Evolutionary conservation across 2,888 invertebrate genomes (phyloP).

Genomic region (Drosophila pullipes): DNA sequence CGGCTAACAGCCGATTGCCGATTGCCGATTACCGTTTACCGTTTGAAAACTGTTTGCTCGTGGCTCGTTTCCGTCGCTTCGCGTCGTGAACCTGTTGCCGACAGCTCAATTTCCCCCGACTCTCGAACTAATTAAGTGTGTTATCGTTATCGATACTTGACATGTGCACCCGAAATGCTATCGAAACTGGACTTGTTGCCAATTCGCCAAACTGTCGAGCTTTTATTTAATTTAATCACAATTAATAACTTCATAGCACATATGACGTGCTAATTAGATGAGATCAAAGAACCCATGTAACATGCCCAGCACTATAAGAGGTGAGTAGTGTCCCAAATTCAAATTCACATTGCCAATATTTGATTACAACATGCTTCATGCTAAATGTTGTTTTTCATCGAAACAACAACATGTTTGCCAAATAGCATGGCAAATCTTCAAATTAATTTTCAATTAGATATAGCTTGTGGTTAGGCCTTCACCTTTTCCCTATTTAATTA

Average conservation of each 20-base stretch:
- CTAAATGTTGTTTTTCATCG: conserved; percentile 20
- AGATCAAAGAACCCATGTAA: conserved; percentile 65
- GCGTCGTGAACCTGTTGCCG: conserved; percentile 19
- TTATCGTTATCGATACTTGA: conserved; percentile 36
- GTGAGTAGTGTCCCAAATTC: conserved; percentile 75
- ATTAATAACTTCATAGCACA: not conserved
- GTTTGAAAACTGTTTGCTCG: conserved; percentile 66
- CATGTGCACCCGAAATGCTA: conserved; percentile 37
- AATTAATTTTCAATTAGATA: conserved; percentile 36
- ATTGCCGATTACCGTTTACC: conserved; percentile 36
- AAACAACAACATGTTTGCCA: conserved; percentile 27
- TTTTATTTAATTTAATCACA: not conserved
- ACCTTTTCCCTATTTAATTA: conserved; percentile 32
- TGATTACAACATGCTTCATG: not conserved
- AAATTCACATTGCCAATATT: not conserved
- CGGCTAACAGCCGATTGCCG: conserved; percentile 53
- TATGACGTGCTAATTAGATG: conserved; percentile 50
- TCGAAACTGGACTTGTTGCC: conserved; percentile 6
- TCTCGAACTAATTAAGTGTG: conserved; percentile 49
- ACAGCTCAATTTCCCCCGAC: conserved; percentile 1
- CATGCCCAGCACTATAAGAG: conserved; percentile 85
- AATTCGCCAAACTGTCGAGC: not conserved
- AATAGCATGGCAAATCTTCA: conserved; percentile 45
- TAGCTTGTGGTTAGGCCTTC: conserved; percentile 29
- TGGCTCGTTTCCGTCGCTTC: conserved; percentile 1